A percentile compares a stretch with the other conserved stretches of the same genome.
Evolutionary conservation across 2,797 vertebrate genomes (phyloP).

Genomic region (Cuculus canorus): DNA sequence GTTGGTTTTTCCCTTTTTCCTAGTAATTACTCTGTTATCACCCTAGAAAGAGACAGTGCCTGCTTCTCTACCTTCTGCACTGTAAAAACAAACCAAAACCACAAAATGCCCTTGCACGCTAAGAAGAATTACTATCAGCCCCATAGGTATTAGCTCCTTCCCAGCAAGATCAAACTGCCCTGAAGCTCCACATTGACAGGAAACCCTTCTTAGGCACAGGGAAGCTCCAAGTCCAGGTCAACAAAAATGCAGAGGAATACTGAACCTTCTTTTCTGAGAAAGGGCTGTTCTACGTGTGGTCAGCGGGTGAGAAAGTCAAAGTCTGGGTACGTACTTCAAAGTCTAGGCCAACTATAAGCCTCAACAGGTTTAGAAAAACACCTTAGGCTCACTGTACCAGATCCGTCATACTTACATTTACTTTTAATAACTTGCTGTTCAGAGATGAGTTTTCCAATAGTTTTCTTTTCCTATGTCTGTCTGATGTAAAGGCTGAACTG

Average conservation of each 20-base stretch:
- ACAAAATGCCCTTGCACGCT: background rate
- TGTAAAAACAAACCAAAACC: background rate
- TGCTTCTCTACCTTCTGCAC: background rate
- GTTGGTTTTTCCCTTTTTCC: background rate
- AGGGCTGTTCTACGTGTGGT: background rate
- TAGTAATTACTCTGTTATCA: background rate
- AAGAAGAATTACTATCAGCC: background rate
- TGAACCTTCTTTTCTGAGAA: background rate
- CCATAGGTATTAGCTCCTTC: background rate
- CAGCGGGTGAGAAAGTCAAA: background rate
- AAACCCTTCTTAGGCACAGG: background rate
- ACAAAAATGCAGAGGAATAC: background rate
- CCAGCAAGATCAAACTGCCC: background rate
- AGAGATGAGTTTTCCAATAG: conserved; percentile 86
- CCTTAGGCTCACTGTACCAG: background rate
- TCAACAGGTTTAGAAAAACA: background rate
- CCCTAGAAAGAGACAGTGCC: background rate
- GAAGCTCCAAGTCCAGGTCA: background rate
- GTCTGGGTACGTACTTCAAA: background rate
- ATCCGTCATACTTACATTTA: conserved; percentile 83
- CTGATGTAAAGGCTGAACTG: conserved; percentile 87
- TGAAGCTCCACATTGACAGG: background rate
- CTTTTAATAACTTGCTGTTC: conserved; percentile 91
- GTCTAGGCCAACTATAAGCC: background rate
- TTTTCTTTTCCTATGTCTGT: conserved; percentile 95